Percentiles rank a stretch among this genome's conserved stretches.
These are phyloP conservation scores for Chanos chanos DNA, from an alignment of 2,797 vertebrate genomes.

Conservation along the genomic window DNA sequence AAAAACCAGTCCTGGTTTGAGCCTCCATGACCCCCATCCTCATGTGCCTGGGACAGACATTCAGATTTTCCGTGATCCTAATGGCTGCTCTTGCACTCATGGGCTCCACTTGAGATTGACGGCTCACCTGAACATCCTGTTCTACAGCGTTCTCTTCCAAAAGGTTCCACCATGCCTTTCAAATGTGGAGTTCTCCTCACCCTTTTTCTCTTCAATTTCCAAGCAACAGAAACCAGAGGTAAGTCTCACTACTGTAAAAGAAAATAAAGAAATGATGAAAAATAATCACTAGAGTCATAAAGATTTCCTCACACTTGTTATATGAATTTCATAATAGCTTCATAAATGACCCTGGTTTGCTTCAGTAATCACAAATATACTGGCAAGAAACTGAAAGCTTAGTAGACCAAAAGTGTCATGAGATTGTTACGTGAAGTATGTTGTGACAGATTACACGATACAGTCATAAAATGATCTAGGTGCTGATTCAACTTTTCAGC, in stretches of 20 bases:
- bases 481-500: too few species aligned
- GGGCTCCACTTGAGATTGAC: constrained; percentile 46
- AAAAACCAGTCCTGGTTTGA: constrained; percentile 5
- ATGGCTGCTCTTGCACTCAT: constrained; percentile 11
- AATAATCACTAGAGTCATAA: too few species aligned
- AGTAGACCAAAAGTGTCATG: too few species aligned
- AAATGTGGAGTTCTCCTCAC: constrained; percentile 67
- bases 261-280: background rate
- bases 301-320: too few species aligned
- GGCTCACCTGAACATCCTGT: constrained; percentile 29
- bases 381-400: too few species aligned
- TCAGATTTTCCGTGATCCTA: background rate
- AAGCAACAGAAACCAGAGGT: constrained; percentile 78
- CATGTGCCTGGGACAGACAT: constrained; percentile 1
- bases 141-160: background rate
- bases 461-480: too few species aligned
- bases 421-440: too few species aligned
- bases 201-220: constrained; percentile 67
- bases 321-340: too few species aligned
- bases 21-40: constrained; percentile 4
- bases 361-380: too few species aligned
- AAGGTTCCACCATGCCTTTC: constrained; percentile 69
- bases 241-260: constrained; percentile 47
- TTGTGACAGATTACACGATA: too few species aligned
- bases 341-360: too few species aligned